These are phyloP conservation scores for Zophobas morio DNA, from an alignment of 1,140 invertebrate species.

Conservation along the genomic window DNA sequence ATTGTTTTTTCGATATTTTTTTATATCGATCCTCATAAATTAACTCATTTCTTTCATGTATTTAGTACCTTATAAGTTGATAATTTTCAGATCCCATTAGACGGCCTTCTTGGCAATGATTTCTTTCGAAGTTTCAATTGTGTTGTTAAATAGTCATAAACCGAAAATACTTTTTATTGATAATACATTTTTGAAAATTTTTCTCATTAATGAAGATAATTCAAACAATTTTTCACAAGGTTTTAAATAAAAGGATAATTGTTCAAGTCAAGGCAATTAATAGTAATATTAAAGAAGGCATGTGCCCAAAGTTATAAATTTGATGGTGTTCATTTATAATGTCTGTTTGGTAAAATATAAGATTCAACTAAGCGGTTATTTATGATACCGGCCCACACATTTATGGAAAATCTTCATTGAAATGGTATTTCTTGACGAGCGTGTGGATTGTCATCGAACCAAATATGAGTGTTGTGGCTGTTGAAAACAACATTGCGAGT, in stretches of 20 bases:
- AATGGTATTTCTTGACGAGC: no score
- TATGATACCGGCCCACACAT: no score
- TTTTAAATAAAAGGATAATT: slow-evolving; percentile 12
- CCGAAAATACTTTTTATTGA: slow-evolving; percentile 2
- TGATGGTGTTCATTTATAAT: slow-evolving; percentile 28
- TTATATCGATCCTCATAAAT: not conserved
- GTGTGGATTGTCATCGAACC: no score
- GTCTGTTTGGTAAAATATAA: no score
- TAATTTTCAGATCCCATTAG: slow-evolving; percentile 25
- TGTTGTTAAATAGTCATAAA: not conserved
- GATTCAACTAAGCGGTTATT: no score
- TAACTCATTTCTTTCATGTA: slow-evolving; percentile 14
- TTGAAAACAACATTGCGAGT: slow-evolving; percentile 45
- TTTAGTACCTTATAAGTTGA: not conserved
- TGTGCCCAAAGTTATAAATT: slow-evolving; percentile 41
- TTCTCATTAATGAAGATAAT: slow-evolving; percentile 16
- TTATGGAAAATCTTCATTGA: no score
- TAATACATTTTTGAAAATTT: slow-evolving; percentile 14
- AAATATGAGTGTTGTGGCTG: slow-evolving; percentile 15
- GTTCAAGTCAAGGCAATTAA: slow-evolving; percentile 48
- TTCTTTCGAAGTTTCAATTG: slow-evolving; percentile 20
- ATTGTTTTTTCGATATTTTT: slow-evolving; percentile 1
- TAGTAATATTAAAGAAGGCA: slow-evolving; percentile 22
- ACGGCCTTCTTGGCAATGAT: slow-evolving; percentile 40
- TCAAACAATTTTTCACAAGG: slow-evolving; percentile 10